Conservation (phyloP, 1,140 invertebrate species). For the Maconellicoccus hirsutus region DNA sequence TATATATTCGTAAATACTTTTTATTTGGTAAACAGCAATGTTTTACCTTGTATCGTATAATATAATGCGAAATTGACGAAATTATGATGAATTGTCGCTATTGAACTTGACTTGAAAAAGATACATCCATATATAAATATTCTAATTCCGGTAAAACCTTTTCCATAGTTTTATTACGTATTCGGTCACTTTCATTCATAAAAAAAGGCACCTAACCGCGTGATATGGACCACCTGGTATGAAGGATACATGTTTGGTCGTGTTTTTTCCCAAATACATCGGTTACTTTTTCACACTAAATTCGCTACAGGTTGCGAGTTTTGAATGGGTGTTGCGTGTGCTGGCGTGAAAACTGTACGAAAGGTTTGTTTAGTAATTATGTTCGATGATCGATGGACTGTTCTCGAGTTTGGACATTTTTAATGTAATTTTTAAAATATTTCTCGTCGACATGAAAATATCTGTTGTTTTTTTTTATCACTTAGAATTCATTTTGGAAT, state of each 20-base stretch:
- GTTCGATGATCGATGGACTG: background rate
- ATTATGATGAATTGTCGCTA: background rate
- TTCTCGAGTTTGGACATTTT: too few relatives aligned
- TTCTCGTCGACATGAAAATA: too few relatives aligned
- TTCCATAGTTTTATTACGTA: background rate
- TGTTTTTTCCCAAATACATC: constrained; percentile 7
- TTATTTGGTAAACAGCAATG: background rate
- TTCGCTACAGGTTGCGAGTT: constrained; percentile 2
- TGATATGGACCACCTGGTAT: background rate
- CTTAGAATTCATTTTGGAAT: too few relatives aligned
- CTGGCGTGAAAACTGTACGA: background rate
- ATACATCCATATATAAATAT: background rate
- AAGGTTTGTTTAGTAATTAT: background rate
- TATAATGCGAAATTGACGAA: background rate
- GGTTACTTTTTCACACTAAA: background rate
- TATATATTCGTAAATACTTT: too few relatives aligned
- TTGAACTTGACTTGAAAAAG: background rate
- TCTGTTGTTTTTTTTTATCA: too few relatives aligned
- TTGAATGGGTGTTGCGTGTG: background rate
- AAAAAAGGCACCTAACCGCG: background rate
- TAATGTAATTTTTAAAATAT: too few relatives aligned
- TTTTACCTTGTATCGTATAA: background rate
- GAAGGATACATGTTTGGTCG: background rate
- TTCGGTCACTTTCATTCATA: background rate
- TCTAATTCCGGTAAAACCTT: background rate